Conservation (phyloP, 2,888 invertebrate species). For the Philereme transversata region DNA sequence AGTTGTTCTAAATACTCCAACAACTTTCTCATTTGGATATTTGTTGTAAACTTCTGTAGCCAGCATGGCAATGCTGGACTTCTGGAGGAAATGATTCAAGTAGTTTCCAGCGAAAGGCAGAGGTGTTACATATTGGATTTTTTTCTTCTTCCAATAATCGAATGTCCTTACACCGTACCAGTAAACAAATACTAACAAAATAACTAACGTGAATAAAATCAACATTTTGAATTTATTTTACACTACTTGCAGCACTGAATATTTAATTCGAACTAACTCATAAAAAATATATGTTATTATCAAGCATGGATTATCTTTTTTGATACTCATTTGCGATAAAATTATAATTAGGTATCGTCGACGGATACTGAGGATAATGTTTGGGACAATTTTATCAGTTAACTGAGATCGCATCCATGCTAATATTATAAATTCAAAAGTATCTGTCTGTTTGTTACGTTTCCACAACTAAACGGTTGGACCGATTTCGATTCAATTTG, state of each 20-base stretch:
- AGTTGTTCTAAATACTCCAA: slow-evolving; percentile 64
- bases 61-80: slow-evolving; percentile 63
- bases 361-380: no score
- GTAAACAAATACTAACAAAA: neutral
- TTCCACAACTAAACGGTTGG: no score
- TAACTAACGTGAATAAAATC: neutral
- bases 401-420: no score
- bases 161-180: slow-evolving; percentile 41
- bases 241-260: neutral
- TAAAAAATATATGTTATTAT: neutral
- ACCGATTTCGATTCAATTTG: no score
- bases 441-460: no score
- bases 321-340: no score
- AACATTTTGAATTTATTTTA: neutral
- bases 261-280: neutral
- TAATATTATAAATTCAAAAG: no score
- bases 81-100: slow-evolving; percentile 57
- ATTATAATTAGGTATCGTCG: no score
- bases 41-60: slow-evolving; percentile 63
- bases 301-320: neutral
- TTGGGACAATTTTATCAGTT: no score
- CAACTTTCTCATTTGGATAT: slow-evolving; percentile 69
- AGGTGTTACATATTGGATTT: slow-evolving; percentile 53
- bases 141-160: slow-evolving; percentile 52
- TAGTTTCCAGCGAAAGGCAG: slow-evolving; percentile 51